Evolutionary conservation across 1,140 invertebrate species (phyloP).

Genomic region (Atopsyche davidsoni): DNA sequence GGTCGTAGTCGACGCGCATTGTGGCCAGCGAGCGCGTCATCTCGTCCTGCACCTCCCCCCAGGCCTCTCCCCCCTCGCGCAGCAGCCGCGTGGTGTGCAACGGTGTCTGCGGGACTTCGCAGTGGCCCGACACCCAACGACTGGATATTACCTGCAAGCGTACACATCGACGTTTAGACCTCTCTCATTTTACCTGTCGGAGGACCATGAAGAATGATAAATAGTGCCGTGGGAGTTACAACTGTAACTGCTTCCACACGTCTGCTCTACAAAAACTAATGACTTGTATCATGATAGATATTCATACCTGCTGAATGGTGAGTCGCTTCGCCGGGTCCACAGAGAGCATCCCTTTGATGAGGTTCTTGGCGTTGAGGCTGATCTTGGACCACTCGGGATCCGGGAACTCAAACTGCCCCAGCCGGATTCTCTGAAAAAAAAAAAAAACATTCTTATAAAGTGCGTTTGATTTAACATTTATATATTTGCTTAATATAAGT

Average conservation of each 20-base stretch:
- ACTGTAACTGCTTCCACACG: no score
- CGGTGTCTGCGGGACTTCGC: conserved; percentile 87
- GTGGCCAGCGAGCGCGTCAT: conserved; percentile 95
- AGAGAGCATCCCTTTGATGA: conserved; percentile 89
- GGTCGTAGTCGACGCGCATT: conserved; percentile 94
- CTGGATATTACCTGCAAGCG: conserved; percentile 56
- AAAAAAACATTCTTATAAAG: conserved; percentile 3
- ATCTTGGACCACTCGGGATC: conserved; percentile 94
- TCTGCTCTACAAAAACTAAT: no score
- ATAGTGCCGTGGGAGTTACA: no score
- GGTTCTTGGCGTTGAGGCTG: conserved; percentile 88
- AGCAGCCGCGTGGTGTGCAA: conserved; percentile 82
- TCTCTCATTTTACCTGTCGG: no score
- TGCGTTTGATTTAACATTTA: no score
- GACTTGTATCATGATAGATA: no score
- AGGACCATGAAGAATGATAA: no score
- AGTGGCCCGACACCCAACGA: conserved; percentile 54
- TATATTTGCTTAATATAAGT: no score
- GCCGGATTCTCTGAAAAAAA: conserved; percentile 65
- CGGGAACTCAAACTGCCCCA: conserved; percentile 96
- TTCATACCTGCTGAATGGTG: conserved; percentile 86
- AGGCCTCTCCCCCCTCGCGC: conserved; percentile 83
- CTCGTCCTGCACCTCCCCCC: conserved; percentile 97
- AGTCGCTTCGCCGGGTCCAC: conserved; percentile 87
- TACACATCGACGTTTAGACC: no score